phyloP scores from a whole-genome alignment of 2,113 vertebrate species.

The Carettochelys insculpta region DNA sequence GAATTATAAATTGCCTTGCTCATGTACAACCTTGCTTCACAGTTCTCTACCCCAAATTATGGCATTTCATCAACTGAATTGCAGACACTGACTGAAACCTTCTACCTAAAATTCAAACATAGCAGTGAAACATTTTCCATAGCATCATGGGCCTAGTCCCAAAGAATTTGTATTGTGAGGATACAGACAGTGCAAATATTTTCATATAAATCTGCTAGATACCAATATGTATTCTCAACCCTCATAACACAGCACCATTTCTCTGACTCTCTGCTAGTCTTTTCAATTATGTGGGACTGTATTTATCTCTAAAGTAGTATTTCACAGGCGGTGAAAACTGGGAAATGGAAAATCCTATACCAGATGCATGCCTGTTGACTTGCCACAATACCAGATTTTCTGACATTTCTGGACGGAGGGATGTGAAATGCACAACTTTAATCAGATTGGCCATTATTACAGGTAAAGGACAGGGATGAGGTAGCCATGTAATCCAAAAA shows the following conservation, averaged over 20 bases:
- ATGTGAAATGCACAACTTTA: not conserved
- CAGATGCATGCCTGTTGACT: not conserved
- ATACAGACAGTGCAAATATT: not conserved
- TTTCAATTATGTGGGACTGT: not conserved
- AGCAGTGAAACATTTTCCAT: not conserved
- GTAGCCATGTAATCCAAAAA: not conserved
- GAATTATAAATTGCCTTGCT: not conserved
- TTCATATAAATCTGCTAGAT: not conserved
- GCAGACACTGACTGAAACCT: not conserved
- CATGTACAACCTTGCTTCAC: not conserved
- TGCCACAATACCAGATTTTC: not conserved
- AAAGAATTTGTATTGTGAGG: not conserved
- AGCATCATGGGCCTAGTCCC: not conserved
- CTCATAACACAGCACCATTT: too few species aligned
- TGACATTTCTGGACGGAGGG: not conserved
- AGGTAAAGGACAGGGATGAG: not conserved
- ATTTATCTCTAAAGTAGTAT: not conserved
- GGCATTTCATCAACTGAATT: not conserved
- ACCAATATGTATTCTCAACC: not conserved
- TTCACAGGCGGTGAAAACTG: not conserved
- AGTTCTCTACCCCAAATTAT: not conserved
- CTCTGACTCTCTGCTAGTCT: not conserved
- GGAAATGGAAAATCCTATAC: not conserved
- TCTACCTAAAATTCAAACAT: not conserved
- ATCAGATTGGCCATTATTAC: not conserved